Percentiles rank a stretch among this genome's conserved stretches.
Conservation (phyloP, 2,888 invertebrate genomes). For the Idaea aversata region DNA sequence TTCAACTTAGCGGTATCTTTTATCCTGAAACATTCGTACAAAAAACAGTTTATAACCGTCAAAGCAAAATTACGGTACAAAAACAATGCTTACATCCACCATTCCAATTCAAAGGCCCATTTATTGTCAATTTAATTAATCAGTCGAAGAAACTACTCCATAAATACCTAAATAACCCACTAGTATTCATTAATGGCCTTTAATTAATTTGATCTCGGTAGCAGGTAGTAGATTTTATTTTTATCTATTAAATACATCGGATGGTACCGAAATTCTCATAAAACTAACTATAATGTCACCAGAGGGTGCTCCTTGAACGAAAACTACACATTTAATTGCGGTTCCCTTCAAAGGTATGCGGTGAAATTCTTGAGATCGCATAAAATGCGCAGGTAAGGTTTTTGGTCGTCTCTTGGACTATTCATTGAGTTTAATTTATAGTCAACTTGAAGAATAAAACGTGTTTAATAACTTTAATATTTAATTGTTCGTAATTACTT, state of each 20-base stretch:
- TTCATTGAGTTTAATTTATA: no score
- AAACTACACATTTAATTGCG: constrained; percentile 60
- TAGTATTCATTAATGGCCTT: constrained; percentile 55
- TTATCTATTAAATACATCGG: constrained; percentile 53
- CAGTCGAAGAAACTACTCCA: constrained; percentile 47
- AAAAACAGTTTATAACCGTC: not conserved
- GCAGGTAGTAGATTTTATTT: constrained; percentile 60
- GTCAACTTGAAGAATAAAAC: no score
- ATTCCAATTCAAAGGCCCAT: constrained; percentile 43
- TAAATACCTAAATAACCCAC: constrained; percentile 68
- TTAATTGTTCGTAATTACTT: no score
- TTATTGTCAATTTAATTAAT: constrained; percentile 69
- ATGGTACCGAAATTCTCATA: constrained; percentile 50
- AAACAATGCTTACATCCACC: constrained; percentile 35
- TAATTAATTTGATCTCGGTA: constrained; percentile 73
- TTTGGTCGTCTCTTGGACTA: not conserved
- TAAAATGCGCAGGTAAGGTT: constrained; percentile 26
- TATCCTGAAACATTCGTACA: not conserved
- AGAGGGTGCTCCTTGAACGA: constrained; percentile 33
- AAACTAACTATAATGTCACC: constrained; percentile 56
- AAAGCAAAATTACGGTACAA: constrained; percentile 39
- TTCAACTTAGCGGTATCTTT: constrained; percentile 1
- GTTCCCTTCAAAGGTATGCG: constrained; percentile 41
- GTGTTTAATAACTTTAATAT: no score
- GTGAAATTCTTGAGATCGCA: constrained; percentile 35